Percentiles rank a stretch among this genome's conserved stretches.
phyloP scores from a whole-genome alignment of 1,140 invertebrate genomes.

The Calephelis virginiensis region DNA sequence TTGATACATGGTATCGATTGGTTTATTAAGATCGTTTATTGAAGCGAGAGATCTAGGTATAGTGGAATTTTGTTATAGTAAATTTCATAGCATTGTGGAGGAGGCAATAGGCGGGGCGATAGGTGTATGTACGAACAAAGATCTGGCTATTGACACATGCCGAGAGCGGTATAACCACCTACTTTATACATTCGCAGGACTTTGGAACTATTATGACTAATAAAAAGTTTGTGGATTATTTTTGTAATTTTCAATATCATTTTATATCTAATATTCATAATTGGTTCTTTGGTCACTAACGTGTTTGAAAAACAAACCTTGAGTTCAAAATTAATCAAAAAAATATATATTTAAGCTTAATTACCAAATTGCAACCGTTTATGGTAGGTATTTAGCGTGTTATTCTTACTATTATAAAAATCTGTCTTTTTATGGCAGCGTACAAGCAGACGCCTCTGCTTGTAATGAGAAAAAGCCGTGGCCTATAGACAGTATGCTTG shows the following conservation, averaged over 20 bases:
- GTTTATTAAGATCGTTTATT: slow-evolving; percentile 67
- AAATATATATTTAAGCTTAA: too few species aligned
- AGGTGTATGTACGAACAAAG: slow-evolving; percentile 62
- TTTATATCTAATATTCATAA: too few species aligned
- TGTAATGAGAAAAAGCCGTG: too few species aligned
- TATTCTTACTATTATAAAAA: too few species aligned
- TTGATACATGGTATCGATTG: slow-evolving; percentile 65
- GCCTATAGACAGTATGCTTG: too few species aligned
- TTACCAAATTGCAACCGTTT: too few species aligned
- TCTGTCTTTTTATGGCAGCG: too few species aligned
- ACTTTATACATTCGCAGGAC: slow-evolving; percentile 22
- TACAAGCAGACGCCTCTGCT: too few species aligned
- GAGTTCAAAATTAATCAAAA: too few species aligned
- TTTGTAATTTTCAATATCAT: neutral
- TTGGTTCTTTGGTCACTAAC: too few species aligned
- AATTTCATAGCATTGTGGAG: slow-evolving; percentile 64
- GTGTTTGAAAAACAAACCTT: too few species aligned
- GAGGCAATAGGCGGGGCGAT: slow-evolving; percentile 71
- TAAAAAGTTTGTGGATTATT: neutral
- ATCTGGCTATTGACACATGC: slow-evolving; percentile 51
- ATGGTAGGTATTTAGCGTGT: too few species aligned
- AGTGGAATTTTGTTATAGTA: slow-evolving; percentile 50
- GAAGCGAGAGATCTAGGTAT: slow-evolving; percentile 51
- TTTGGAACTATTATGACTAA: slow-evolving; percentile 44
- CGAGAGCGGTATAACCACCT: slow-evolving; percentile 39